Conservation (phyloP, 1,140 invertebrate genomes). For the Grapholita molesta region DNA sequence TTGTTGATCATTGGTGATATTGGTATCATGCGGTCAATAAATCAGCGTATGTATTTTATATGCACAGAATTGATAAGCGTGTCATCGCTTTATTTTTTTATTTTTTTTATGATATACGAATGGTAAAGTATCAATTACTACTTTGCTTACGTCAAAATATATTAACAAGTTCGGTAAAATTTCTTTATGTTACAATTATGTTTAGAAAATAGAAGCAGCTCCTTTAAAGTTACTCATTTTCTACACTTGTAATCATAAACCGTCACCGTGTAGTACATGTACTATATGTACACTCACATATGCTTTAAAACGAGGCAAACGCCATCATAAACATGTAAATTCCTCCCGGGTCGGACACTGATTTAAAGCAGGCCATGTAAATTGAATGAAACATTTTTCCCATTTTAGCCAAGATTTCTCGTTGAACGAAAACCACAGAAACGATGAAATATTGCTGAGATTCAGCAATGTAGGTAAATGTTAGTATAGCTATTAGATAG, state of each 20-base stretch:
- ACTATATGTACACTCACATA: background rate
- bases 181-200: too few relatives aligned
- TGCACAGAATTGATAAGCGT: too few relatives aligned
- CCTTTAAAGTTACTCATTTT: too few relatives aligned
- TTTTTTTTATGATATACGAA: too few relatives aligned
- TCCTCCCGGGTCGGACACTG: background rate
- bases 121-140: too few relatives aligned
- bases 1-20: background rate
- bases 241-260: too few relatives aligned
- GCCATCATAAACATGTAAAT: background rate
- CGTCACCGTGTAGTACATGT: background rate
- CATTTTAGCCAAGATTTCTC: background rate
- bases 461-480: background rate
- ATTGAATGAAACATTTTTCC: constrained; percentile 5
- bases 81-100: too few relatives aligned
- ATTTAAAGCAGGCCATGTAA: constrained; percentile 7
- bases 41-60: too few relatives aligned
- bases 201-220: too few relatives aligned
- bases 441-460: background rate
- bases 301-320: background rate
- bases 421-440: background rate
- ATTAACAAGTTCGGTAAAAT: too few relatives aligned
- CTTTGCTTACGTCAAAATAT: too few relatives aligned
- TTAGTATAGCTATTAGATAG: background rate
- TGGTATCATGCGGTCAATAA: background rate